Conservation (phyloP, 2,888 invertebrate species). For the Drosophila phalerata region DNA sequence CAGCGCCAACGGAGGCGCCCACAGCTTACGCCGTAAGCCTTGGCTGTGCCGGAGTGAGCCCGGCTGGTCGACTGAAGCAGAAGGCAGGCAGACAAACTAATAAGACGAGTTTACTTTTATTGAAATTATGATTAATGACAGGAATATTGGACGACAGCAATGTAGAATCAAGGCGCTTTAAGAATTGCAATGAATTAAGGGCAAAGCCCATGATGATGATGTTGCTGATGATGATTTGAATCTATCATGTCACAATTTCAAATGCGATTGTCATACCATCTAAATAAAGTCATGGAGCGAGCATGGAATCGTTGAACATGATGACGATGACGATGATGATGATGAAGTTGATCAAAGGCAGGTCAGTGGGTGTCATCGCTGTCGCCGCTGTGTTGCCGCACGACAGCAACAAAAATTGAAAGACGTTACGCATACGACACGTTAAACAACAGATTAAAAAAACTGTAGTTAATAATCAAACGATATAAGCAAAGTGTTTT, state of each 20-base stretch:
- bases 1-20: slow-evolving; percentile 25
- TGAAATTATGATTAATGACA: slow-evolving; percentile 82
- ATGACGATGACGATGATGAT: slow-evolving; percentile 26
- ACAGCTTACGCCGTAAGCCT: slow-evolving; percentile 41
- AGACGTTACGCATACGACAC: slow-evolving; percentile 29
- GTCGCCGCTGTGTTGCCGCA: slow-evolving; percentile 33
- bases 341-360: slow-evolving; percentile 42
- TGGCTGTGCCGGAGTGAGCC: slow-evolving; percentile 25
- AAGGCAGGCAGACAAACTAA: slow-evolving; percentile 52
- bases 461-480: neutral
- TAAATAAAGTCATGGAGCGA: slow-evolving; percentile 29
- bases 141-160: slow-evolving; percentile 61
- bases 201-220: slow-evolving; percentile 38
- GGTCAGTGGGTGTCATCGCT: slow-evolving; percentile 40
- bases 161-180: slow-evolving; percentile 43
- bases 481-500: slow-evolving; percentile 2
- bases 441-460: slow-evolving; percentile 16
- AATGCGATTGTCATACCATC: slow-evolving; percentile 23
- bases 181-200: slow-evolving; percentile 57
- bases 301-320: slow-evolving; percentile 18
- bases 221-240: slow-evolving; percentile 18
- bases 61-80: slow-evolving; percentile 8
- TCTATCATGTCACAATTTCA: slow-evolving; percentile 24
- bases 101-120: slow-evolving; percentile 74
- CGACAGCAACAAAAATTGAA: slow-evolving; percentile 34